phyloP scores from a whole-genome alignment of 2,797 vertebrate genomes.

The Hydrocynus forskahlii region DNA sequence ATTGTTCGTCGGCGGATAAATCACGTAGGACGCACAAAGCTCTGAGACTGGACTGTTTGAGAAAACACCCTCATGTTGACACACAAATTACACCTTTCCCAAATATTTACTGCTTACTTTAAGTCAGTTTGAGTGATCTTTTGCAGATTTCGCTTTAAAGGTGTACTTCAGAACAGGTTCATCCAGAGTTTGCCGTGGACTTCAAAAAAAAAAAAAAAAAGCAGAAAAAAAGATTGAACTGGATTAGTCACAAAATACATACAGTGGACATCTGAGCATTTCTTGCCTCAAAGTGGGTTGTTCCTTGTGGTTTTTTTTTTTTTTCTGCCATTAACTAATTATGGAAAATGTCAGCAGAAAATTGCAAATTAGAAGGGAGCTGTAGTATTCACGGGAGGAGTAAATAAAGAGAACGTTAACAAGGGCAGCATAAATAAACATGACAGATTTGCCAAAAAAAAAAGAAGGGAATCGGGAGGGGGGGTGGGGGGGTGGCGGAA shows the following conservation, averaged over 20 bases:
- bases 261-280: constrained; percentile 26
- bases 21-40: background rate
- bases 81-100: constrained; percentile 41
- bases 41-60: constrained; percentile 18
- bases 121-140: constrained; percentile 51
- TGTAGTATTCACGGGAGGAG: constrained; percentile 42
- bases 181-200: constrained; percentile 46
- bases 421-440: constrained; percentile 53
- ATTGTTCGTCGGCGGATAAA: constrained; percentile 42
- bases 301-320: constrained; percentile 19
- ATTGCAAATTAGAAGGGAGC: constrained; percentile 8
- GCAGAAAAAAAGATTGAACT: constrained; percentile 26
- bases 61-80: constrained; percentile 35
- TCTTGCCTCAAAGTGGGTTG: constrained; percentile 52
- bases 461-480: background rate
- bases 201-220: constrained; percentile 24
- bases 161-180: constrained; percentile 34
- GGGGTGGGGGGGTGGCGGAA: constrained; percentile 24
- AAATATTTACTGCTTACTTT: constrained; percentile 56
- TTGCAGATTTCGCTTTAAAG: constrained; percentile 49
- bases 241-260: constrained; percentile 45
- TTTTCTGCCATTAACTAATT: constrained; percentile 34
- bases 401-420: constrained; percentile 38
- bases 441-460: constrained; percentile 45
- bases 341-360: constrained; percentile 44